Percentiles rank a stretch among this genome's conserved stretches.
These are phyloP conservation scores for Andrena dorsata DNA, from an alignment of 2,888 invertebrate genomes.

Conservation along the genomic window DNA sequence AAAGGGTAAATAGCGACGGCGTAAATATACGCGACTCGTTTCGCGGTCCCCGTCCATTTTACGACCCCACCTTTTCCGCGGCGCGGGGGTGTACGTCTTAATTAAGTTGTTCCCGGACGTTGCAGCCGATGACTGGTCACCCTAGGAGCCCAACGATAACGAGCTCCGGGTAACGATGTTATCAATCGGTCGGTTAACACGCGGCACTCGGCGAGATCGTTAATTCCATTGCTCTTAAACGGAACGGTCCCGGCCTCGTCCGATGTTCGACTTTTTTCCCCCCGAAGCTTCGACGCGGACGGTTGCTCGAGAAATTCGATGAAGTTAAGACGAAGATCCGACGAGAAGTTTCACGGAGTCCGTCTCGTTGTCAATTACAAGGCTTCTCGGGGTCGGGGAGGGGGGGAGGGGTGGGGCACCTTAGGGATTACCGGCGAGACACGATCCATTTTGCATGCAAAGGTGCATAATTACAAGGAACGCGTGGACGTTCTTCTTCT, in stretches of 20 bases:
- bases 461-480: conserved; percentile 36
- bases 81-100: conserved; percentile 36
- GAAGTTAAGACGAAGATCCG: not conserved
- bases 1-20: conserved; percentile 74
- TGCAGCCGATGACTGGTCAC: not conserved
- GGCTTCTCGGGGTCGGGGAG: not conserved
- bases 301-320: not conserved
- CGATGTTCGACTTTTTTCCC: not conserved
- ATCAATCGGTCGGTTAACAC: conserved; percentile 25
- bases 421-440: not conserved
- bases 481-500: conserved; percentile 11
- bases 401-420: too few relatives aligned
- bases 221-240: not conserved
- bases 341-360: not conserved
- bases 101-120: conserved; percentile 31
- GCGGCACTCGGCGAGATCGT: not conserved
- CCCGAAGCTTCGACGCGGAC: not conserved
- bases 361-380: conserved; percentile 17
- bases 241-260: not conserved
- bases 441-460: conserved; percentile 18
- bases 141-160: conserved; percentile 17
- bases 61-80: conserved; percentile 22
- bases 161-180: conserved; percentile 22
- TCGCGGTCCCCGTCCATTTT: conserved; percentile 25
- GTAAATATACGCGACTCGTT: conserved; percentile 60